These are phyloP conservation scores for Morelia viridis DNA, from an alignment of 2,797 vertebrate species.

Conservation along the genomic window DNA sequence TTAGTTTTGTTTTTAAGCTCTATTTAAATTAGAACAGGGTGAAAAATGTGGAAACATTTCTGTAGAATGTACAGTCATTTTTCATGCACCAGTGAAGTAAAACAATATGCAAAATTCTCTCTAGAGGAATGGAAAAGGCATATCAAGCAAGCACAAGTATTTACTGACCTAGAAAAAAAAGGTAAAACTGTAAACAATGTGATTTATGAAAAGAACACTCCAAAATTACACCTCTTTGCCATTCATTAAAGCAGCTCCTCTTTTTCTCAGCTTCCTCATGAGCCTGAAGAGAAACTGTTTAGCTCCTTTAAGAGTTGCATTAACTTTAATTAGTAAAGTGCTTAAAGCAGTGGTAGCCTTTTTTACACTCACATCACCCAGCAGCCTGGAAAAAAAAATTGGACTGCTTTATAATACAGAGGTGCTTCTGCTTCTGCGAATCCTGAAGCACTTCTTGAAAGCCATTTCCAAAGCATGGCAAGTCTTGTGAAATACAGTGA, in stretches of 20 bases:
- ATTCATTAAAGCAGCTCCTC: not conserved
- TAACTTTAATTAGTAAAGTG: not conserved
- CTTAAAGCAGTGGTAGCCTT: not conserved
- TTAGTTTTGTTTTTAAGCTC: not conserved
- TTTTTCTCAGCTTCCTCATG: not conserved
- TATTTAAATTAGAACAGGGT: slow-evolving; percentile 5
- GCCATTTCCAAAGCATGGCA: not conserved
- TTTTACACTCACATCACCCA: not conserved
- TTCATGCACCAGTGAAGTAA: slow-evolving; percentile 18
- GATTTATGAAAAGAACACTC: not conserved
- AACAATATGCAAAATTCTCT: slow-evolving; percentile 21
- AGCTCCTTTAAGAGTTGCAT: not conserved
- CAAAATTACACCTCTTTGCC: not conserved
- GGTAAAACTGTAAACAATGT: not conserved
- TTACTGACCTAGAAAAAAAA: slow-evolving; percentile 12
- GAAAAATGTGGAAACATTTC: slow-evolving; percentile 23
- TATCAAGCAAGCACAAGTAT: not conserved
- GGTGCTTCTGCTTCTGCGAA: not conserved
- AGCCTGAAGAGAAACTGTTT: not conserved
- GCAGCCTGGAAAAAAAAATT: not conserved
- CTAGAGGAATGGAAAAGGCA: slow-evolving; percentile 6
- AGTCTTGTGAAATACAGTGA: not conserved
- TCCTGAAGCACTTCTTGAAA: not conserved
- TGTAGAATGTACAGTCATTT: slow-evolving; percentile 7
- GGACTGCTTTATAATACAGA: not conserved